Percentiles rank a stretch among this genome's conserved stretches.
phyloP scores from a whole-genome alignment of 2,888 invertebrate genomes.

The Macrophya alboannulata region DNA sequence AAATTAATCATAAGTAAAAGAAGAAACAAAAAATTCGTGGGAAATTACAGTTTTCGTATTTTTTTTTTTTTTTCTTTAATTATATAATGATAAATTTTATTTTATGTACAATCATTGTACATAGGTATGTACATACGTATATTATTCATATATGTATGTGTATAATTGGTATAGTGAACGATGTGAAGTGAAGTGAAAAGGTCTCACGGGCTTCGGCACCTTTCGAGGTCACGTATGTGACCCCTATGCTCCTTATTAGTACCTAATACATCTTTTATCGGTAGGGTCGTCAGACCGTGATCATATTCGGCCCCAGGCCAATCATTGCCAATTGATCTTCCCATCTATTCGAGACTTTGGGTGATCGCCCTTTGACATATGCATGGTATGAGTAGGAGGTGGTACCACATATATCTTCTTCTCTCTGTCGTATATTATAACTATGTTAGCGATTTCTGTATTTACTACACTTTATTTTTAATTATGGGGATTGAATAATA shows the following conservation, averaged over 20 bases:
- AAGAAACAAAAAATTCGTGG: not conserved
- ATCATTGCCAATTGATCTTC: slow-evolving; percentile 51
- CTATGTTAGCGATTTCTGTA: too few relatives aligned
- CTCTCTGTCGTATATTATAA: not conserved
- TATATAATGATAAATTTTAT: not conserved
- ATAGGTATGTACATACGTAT: not conserved
- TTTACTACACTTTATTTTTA: not conserved
- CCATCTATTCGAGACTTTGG: slow-evolving; percentile 18
- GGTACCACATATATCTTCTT: not conserved
- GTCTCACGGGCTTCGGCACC: slow-evolving; percentile 22
- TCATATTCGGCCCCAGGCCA: slow-evolving; percentile 46
- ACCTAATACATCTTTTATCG: slow-evolving; percentile 20
- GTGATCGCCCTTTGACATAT: slow-evolving; percentile 47
- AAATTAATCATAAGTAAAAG: not conserved
- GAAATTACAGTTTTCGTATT: not conserved
- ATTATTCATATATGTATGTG: not conserved
- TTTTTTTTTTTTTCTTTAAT: not conserved
- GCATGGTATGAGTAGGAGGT: not conserved
- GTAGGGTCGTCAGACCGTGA: slow-evolving; percentile 11
- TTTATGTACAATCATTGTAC: not conserved
- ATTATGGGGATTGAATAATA: not conserved
- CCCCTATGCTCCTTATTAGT: slow-evolving; percentile 23
- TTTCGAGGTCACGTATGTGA: slow-evolving; percentile 29
- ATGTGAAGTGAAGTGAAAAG: not conserved
- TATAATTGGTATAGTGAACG: too few relatives aligned